Evolutionary conservation across 2,888 invertebrate genomes (phyloP), one percentile per base, ranked within the genome.

Genomic region (Cylloceria caligata): DNA sequence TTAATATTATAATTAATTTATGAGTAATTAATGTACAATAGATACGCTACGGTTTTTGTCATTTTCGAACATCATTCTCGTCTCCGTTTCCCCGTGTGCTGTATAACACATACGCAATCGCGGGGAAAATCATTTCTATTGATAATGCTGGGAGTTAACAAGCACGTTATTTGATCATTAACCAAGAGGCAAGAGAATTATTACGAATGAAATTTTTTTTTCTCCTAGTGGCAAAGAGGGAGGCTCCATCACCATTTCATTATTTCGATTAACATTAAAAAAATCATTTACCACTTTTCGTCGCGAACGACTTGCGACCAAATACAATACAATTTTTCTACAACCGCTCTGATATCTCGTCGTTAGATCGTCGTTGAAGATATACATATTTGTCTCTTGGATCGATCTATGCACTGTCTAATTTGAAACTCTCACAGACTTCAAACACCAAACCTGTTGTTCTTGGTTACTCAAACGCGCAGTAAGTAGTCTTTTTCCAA

Each of bases 21-120:
- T 92, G 91, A 92, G 91, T 92, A 91, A 91, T 91, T 90, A 92
- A 93, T 92, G 91, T 92, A 92, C 92, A 93, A 91, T 92, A 91
- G 89, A 92, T 90, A 89, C 88, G 89, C 92, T 92, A 92, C 91
- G 88, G 88, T 89, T 80, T 81, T 84, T 85, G 78, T 80, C 71
- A 82, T 86, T 84, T 84, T 85, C 86, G 83, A 82, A 82, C 84
- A 81, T 80, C 78, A 80, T 80, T 84, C 77, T 80, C 78, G 72
- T 78, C 76, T 74, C 74, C 67, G 73, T 78, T 85, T 80, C 72
- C 72, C 27, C 62, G 67, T 47, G 71, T 71, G 79, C 62, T 60
- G 21, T 24, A 62, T 71, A 72, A 68, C 79, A 67, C 71, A 75
- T 30, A 21, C 62, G 75, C 60, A 45, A 62, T 72, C 75, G 67